These are phyloP conservation scores for Xenops minutus DNA, from an alignment of 2,797 vertebrate genomes.

Conservation along the genomic window DNA sequence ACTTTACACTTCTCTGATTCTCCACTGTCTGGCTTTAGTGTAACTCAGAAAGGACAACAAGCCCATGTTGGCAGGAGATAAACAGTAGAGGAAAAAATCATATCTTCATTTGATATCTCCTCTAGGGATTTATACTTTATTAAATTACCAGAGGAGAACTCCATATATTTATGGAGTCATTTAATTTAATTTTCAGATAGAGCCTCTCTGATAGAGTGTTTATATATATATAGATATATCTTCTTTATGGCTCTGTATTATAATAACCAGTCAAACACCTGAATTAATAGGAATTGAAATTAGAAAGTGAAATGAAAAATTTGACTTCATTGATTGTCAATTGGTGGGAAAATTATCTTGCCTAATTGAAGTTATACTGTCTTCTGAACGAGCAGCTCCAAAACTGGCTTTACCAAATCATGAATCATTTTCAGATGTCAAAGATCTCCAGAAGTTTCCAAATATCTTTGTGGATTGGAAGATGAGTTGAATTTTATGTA, in stretches of 20 bases:
- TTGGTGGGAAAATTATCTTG: not conserved
- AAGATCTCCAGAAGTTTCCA: not conserved
- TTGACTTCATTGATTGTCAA: not conserved
- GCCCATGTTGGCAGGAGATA: not conserved
- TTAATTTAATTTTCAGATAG: not conserved
- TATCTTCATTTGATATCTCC: not conserved
- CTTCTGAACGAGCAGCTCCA: not conserved
- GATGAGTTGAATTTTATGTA: not conserved
- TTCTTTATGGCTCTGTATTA: not conserved
- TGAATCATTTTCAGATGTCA: not conserved
- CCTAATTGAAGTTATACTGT: not conserved
- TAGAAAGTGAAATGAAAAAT: not conserved
- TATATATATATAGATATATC: not conserved
- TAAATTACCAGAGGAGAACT: not conserved
- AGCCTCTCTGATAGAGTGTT: not conserved
- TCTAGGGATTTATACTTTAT: not conserved
- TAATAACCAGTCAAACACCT: not conserved
- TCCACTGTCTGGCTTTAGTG: not conserved
- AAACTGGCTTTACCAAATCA: not conserved
- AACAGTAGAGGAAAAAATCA: not conserved
- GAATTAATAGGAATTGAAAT: not conserved
- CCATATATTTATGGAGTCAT: not conserved
- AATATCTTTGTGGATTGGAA: not conserved
- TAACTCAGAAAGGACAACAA: not conserved
- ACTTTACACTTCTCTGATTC: not conserved